A percentile compares a stretch with the other conserved stretches of the same genome.
These are phyloP conservation scores for Panzeria rudis DNA, from an alignment of 2,888 invertebrate species.

Conservation along the genomic window DNA sequence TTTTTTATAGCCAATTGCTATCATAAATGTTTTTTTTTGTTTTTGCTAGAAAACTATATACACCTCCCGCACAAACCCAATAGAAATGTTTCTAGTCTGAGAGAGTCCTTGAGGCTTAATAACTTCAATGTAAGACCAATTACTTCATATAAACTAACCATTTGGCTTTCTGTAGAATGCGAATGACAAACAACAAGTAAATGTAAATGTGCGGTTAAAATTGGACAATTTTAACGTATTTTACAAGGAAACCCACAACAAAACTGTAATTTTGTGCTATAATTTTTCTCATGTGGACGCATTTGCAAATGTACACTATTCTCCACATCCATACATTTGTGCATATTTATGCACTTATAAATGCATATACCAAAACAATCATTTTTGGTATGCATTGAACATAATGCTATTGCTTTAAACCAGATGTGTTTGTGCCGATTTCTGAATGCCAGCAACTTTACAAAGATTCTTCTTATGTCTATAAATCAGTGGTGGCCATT, in stretches of 20 bases:
- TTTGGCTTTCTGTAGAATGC: constrained; percentile 48
- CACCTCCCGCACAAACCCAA: constrained; percentile 1
- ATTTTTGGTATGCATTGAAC: constrained; percentile 62
- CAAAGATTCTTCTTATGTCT: neutral
- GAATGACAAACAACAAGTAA: constrained; percentile 68
- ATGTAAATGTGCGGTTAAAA: constrained; percentile 71
- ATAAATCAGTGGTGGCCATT: no score
- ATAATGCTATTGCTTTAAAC: constrained; percentile 51
- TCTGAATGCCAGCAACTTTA: neutral
- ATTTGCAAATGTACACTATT: neutral
- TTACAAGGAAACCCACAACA: constrained; percentile 59
- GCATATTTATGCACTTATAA: neutral
- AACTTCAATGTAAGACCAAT: constrained; percentile 72
- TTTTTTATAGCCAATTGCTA: constrained; percentile 4
- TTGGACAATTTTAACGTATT: constrained; percentile 69
- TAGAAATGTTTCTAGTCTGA: constrained; percentile 36
- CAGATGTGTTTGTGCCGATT: neutral
- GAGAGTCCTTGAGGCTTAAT: constrained; percentile 64
- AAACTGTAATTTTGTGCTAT: constrained; percentile 15
- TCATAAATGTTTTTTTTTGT: constrained; percentile 10
- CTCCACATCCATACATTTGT: neutral
- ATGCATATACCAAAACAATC: constrained; percentile 39
- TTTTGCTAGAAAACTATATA: neutral
- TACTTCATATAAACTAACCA: constrained; percentile 66
- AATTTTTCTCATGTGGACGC: constrained; percentile 20